Evolutionary conservation across 2,113 vertebrate genomes (phyloP).

Genomic region (Lates calcarifer): DNA sequence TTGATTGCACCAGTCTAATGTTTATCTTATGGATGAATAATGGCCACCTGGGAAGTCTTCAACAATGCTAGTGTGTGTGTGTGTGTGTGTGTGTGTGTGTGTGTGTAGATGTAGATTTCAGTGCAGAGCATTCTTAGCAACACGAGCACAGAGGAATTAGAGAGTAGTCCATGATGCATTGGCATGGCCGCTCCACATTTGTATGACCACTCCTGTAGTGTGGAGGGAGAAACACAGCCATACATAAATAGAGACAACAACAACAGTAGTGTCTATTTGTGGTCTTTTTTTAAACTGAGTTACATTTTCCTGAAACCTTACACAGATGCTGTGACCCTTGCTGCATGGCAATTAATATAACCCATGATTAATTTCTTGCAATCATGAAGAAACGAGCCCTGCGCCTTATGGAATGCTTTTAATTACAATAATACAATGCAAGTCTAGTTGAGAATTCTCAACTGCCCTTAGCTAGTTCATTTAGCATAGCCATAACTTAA

Average conservation of each 20-base stretch:
- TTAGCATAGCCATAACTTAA: slow-evolving; percentile 62
- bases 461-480: slow-evolving; percentile 62
- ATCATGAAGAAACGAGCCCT: slow-evolving; percentile 34
- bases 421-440: slow-evolving; percentile 68
- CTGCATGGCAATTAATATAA: slow-evolving; percentile 35
- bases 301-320: not conserved
- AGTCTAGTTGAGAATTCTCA: slow-evolving; percentile 37
- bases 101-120: slow-evolving; percentile 62
- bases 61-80: too few species aligned
- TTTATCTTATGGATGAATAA: slow-evolving; percentile 78
- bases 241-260: not conserved
- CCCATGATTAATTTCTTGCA: slow-evolving; percentile 56
- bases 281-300: slow-evolving; percentile 7
- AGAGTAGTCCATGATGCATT: slow-evolving; percentile 39
- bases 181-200: slow-evolving; percentile 1
- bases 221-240: not conserved
- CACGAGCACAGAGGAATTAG: slow-evolving; percentile 44
- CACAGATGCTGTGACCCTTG: slow-evolving; percentile 35
- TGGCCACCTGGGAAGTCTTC: slow-evolving; percentile 50
- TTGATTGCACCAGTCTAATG: slow-evolving; percentile 69
- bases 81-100: too few species aligned
- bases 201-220: slow-evolving; percentile 2
- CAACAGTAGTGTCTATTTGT: not conserved
- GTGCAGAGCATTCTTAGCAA: slow-evolving; percentile 21
- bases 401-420: slow-evolving; percentile 61